These are phyloP conservation scores for Drosophila subquinaria DNA, from an alignment of 2,888 invertebrate species.

Conservation along the genomic window DNA sequence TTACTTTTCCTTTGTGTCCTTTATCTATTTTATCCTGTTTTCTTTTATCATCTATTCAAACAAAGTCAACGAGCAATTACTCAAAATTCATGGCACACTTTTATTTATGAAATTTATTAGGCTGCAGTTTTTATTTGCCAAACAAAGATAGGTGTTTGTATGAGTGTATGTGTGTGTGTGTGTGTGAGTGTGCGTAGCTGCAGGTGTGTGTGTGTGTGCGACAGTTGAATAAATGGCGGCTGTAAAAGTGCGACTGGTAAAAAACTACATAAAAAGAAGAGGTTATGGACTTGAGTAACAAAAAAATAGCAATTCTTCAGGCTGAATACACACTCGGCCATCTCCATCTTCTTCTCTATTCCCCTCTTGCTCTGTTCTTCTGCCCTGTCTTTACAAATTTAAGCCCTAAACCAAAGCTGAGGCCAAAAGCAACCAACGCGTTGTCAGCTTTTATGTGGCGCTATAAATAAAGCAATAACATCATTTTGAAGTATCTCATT, in stretches of 20 bases:
- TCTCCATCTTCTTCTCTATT: background rate
- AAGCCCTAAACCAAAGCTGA: slow-evolving; percentile 42
- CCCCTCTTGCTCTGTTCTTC: background rate
- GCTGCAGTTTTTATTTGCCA: slow-evolving; percentile 41
- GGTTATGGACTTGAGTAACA: slow-evolving; percentile 40
- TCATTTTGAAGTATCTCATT: slow-evolving; percentile 82
- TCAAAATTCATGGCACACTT: slow-evolving; percentile 34
- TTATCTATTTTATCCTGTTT: background rate
- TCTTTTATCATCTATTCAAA: slow-evolving; percentile 23
- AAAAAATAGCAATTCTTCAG: slow-evolving; percentile 19
- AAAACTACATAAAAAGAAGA: slow-evolving; percentile 63
- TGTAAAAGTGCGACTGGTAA: slow-evolving; percentile 54
- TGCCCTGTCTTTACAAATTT: background rate
- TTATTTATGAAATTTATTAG: slow-evolving; percentile 40
- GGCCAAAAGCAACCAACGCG: slow-evolving; percentile 21
- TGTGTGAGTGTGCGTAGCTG: slow-evolving; percentile 25
- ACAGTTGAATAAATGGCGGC: slow-evolving; percentile 38
- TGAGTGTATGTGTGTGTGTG: background rate
- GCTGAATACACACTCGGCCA: background rate
- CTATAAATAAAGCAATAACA: slow-evolving; percentile 81
- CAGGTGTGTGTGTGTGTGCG: slow-evolving; percentile 20
- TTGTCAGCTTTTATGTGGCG: slow-evolving; percentile 62
- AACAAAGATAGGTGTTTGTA: slow-evolving; percentile 13
- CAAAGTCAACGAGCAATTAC: slow-evolving; percentile 40
- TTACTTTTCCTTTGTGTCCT: background rate